phyloP scores from a whole-genome alignment of 2,888 invertebrate genomes.

The Dolichomitus sp. region DNA sequence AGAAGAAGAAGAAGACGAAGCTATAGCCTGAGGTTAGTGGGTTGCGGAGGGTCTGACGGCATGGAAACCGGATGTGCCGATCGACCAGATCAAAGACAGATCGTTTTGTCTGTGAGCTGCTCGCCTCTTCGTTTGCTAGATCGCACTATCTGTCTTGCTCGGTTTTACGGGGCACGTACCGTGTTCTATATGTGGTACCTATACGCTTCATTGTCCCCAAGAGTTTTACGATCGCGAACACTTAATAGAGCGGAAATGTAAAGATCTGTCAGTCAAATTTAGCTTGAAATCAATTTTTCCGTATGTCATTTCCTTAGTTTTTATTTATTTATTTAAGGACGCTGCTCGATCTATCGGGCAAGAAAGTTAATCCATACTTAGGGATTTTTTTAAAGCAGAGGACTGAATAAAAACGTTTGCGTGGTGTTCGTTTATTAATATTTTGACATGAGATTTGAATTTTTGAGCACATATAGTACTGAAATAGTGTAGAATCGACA shows the following conservation, averaged over 20 bases:
- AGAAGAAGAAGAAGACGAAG: constrained; percentile 27
- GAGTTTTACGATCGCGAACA: constrained; percentile 10
- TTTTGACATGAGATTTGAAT: too few relatives aligned
- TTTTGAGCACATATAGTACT: too few relatives aligned
- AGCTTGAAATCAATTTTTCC: not conserved
- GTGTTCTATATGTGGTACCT: not conserved
- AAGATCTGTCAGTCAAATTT: not conserved
- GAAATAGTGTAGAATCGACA: too few relatives aligned
- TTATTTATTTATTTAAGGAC: too few relatives aligned
- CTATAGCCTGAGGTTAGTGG: constrained; percentile 53
- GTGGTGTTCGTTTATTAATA: too few relatives aligned
- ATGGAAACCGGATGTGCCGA: constrained; percentile 70
- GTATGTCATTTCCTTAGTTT: too few relatives aligned
- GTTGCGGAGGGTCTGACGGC: constrained; percentile 61
- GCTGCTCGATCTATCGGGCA: too few relatives aligned
- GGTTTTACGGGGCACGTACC: constrained; percentile 14
- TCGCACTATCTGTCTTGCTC: constrained; percentile 27
- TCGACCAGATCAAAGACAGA: constrained; percentile 71
- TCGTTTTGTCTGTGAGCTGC: constrained; percentile 47
- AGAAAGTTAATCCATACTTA: too few relatives aligned
- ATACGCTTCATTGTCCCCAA: constrained; percentile 12
- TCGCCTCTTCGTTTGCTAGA: not conserved
- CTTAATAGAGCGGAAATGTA: constrained; percentile 1
- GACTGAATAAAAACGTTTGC: too few relatives aligned
- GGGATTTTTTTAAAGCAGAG: too few relatives aligned